Percentiles rank a stretch among this genome's conserved stretches.
phyloP scores from a whole-genome alignment of 64 coral and sea anemone genomes.

The Stichodactyla mertensii region DNA sequence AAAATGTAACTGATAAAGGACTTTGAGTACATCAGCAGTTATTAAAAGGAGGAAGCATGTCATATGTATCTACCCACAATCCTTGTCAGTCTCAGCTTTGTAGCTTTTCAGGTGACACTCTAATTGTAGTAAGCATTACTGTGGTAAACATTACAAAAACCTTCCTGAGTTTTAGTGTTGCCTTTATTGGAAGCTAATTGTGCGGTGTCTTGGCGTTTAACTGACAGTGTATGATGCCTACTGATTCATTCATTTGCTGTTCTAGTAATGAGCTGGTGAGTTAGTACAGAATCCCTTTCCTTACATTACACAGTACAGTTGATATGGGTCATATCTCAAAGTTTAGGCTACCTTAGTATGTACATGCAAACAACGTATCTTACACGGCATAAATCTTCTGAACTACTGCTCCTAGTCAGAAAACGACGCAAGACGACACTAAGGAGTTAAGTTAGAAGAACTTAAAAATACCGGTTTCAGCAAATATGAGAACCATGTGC shows the following conservation, averaged over 20 bases:
- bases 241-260: constrained; percentile 1
- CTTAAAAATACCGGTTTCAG: too few species aligned
- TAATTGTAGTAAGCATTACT: not conserved
- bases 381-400: too few species aligned
- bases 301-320: not conserved
- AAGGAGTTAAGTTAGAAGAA: too few species aligned
- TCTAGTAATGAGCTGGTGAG: not conserved
- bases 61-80: too few species aligned
- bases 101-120: too few species aligned
- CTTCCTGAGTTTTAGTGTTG: not conserved
- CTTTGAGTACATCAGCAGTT: too few species aligned
- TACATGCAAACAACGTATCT: not conserved
- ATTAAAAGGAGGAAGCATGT: too few species aligned
- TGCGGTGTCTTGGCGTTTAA: not conserved
- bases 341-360: not conserved
- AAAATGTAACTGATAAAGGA: too few species aligned
- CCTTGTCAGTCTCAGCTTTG: too few species aligned
- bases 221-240: not conserved
- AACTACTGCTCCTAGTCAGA: too few species aligned
- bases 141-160: not conserved
- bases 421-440: too few species aligned
- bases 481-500: too few species aligned
- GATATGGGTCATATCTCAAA: constrained; percentile 1
- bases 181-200: not conserved
- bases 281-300: not conserved